A percentile compares a stretch with the other conserved stretches of the same genome.
Conservation (phyloP, 2,797 vertebrate species). For the Vultur gryphus region DNA sequence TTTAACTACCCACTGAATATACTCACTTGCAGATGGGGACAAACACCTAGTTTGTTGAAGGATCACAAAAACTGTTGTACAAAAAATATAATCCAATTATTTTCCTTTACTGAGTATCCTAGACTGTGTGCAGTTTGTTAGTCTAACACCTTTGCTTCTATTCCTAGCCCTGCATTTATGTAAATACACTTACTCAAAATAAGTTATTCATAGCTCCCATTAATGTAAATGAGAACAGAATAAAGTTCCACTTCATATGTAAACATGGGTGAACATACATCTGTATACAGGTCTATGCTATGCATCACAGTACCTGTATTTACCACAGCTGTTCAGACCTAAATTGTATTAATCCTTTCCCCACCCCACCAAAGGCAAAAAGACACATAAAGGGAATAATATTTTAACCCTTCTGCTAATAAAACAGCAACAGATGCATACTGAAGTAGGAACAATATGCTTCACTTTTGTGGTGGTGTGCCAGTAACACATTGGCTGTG, state of each 20-base stretch:
- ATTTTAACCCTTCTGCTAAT: background rate
- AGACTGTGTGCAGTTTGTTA: background rate
- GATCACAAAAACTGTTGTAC: background rate
- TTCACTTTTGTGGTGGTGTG: background rate
- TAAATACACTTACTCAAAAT: background rate
- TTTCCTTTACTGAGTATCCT: background rate
- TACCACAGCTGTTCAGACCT: background rate
- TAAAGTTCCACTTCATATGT: background rate
- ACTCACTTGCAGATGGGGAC: background rate
- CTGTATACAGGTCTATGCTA: background rate
- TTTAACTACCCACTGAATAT: background rate
- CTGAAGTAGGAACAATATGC: background rate
- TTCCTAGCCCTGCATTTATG: background rate
- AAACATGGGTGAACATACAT: background rate
- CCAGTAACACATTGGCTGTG: background rate
- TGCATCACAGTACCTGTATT: background rate
- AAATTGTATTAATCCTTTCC: background rate
- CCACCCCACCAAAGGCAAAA: background rate
- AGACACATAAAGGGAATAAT: background rate
- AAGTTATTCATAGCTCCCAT: background rate
- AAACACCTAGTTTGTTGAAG: background rate
- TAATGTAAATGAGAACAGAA: background rate
- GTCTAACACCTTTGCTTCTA: background rate
- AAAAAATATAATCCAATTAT: background rate
- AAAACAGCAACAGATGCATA: background rate